Conservation (phyloP, 1,140 invertebrate species). For the Calliopsis andreniformis region DNA sequence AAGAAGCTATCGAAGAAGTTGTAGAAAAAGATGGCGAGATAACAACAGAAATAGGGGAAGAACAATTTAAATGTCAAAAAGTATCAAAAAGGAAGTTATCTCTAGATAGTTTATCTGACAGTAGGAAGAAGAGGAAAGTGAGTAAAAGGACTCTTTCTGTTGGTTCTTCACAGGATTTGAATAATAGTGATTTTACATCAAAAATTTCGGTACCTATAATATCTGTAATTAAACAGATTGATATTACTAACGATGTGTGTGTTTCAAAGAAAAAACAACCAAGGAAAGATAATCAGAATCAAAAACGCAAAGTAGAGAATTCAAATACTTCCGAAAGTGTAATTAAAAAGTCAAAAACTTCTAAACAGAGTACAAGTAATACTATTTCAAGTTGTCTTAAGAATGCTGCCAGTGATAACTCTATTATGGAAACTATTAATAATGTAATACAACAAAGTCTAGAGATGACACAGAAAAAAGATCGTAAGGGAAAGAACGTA, state of each 20-base stretch:
- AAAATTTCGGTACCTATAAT: constrained; percentile 46
- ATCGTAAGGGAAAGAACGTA: constrained; percentile 62
- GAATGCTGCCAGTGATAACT: constrained; percentile 73
- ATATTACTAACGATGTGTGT: constrained; percentile 38
- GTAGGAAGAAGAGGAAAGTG: constrained; percentile 73
- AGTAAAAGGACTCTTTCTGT: constrained; percentile 75
- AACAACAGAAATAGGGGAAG: constrained; percentile 54
- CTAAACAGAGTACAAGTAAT: constrained; percentile 55
- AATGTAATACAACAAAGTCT: constrained; percentile 76
- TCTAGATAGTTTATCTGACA: constrained; percentile 73
- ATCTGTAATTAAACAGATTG: constrained; percentile 36
- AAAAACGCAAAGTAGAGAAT: constrained; percentile 65
- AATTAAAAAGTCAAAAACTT: constrained; percentile 68
- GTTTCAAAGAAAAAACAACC: constrained; percentile 69
- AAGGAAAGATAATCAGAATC: constrained; percentile 59
- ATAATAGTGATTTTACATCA: constrained; percentile 23
- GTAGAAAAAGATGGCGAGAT: constrained; percentile 49
- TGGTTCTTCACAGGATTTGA: constrained; percentile 65
- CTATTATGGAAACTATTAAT: constrained; percentile 79
- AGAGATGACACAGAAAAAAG: constrained; percentile 76
- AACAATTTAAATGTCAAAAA: constrained; percentile 82
- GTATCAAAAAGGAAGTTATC: constrained; percentile 78
- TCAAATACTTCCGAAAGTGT: constrained; percentile 44
- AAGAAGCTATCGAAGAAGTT: constrained; percentile 68
- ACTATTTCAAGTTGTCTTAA: constrained; percentile 61